Evolutionary conservation across 2,888 invertebrate species (phyloP).

Genomic region (Tipula helvola): DNA sequence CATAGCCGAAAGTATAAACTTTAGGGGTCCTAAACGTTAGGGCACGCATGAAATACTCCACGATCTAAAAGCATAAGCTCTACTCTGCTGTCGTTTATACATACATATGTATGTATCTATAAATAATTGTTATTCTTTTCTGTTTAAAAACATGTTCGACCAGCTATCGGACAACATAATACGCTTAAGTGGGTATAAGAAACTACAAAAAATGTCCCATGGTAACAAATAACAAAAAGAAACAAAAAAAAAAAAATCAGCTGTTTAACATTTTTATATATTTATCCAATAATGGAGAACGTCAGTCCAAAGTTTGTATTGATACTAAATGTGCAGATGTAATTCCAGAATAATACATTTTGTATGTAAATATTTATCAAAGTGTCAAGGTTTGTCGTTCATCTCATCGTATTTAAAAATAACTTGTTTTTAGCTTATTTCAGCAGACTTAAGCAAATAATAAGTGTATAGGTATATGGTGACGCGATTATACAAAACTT

Average conservation of each 20-base stretch:
- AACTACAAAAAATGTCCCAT: not conserved
- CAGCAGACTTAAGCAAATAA: not conserved
- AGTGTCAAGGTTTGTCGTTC: not conserved
- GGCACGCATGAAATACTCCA: too few species aligned
- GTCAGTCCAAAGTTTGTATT: not conserved
- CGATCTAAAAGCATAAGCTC: too few species aligned
- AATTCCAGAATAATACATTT: not conserved
- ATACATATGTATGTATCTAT: too few species aligned
- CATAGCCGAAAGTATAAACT: too few species aligned
- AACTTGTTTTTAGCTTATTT: not conserved
- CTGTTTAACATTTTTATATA: not conserved
- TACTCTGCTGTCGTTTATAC: too few species aligned
- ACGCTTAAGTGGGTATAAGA: not conserved
- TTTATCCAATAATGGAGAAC: not conserved
- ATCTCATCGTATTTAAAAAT: not conserved
- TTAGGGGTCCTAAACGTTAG: too few species aligned
- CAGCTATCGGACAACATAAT: not conserved
- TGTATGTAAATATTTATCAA: not conserved
- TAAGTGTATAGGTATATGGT: not conserved
- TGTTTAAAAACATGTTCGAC: not conserved
- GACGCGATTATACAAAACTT: not conserved
- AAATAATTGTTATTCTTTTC: not conserved
- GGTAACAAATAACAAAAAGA: not conserved
- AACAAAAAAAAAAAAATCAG: not conserved
- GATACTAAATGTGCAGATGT: too few species aligned